phyloP scores from a whole-genome alignment of 2,113 vertebrate species.

The Hippoglossus stenolepis region DNA sequence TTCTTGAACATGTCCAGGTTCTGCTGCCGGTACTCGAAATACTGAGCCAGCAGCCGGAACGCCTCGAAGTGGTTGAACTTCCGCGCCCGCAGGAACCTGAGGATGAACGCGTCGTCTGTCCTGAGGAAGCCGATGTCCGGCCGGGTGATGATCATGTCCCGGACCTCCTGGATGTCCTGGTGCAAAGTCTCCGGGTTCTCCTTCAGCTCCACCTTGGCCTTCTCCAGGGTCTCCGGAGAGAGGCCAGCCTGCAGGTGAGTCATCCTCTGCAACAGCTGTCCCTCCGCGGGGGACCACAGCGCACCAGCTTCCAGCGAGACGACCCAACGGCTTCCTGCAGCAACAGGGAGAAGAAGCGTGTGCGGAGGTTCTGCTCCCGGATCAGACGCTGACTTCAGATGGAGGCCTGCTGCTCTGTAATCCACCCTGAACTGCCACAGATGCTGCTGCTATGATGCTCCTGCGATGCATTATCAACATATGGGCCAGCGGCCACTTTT shows the following conservation, averaged over 20 bases:
- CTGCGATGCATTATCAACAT: constrained; percentile 38
- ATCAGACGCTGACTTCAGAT: constrained; percentile 61
- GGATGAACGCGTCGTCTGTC: constrained; percentile 97
- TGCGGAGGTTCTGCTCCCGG: background rate
- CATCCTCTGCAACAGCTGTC: constrained; percentile 83
- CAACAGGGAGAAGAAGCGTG: constrained; percentile 51
- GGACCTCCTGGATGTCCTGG: constrained; percentile 99
- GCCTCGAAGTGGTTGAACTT: constrained; percentile 99
- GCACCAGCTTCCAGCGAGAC: constrained; percentile 9
- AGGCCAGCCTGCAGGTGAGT: constrained; percentile 98
- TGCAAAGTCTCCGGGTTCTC: constrained; percentile 97
- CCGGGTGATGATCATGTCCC: constrained; percentile 99
- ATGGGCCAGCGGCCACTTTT: background rate
- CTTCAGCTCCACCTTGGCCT: constrained; percentile 97
- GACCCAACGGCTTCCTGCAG: constrained; percentile 27
- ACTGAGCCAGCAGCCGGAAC: constrained; percentile 96
- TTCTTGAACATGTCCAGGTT: constrained; percentile 99
- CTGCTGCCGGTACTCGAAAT: constrained; percentile 98
- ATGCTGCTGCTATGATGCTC: constrained; percentile 51
- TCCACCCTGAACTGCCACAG: constrained; percentile 68
- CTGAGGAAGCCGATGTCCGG: constrained; percentile 98
- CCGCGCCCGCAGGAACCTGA: constrained; percentile 94
- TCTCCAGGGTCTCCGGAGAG: constrained; percentile 97
- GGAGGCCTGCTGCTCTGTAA: constrained; percentile 75
- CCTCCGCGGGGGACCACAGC: constrained; percentile 42